Base-by-base conservation (phyloP, 2,888 invertebrate genomes). In the Pocota personata region DNA sequence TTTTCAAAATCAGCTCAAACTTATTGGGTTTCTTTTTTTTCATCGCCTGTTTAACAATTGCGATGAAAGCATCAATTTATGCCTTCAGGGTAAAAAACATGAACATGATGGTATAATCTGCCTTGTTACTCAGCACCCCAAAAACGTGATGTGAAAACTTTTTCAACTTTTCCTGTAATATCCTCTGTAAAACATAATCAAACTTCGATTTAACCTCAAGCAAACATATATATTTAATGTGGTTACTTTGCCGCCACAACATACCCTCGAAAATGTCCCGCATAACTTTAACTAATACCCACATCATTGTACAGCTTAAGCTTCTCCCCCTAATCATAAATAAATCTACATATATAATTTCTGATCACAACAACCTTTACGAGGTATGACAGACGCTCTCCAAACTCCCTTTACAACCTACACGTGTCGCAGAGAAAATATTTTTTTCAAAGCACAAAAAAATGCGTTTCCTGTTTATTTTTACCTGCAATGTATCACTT, bases 301-400 rank as follows among this genome's bases (percentile, higher is more conserved):
- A 52, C 52, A 24, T 27, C 52, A 30, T 30, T 24, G 52, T 30
- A 2, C 14, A 0, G 52, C 27, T 52, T 52, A 52, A 52, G 30
- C 12, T n/a, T 30, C 52, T 52, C 30, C 19, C 62, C 14, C 66
- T 50, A 19, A 37, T 37, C 66, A 66, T 66, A 66, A 66, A 66
- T 50, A 50, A 66, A 66, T 66, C 50, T 66, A 19, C 66, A 66
- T 66, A 19, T 50, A 66, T 66, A 66, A 66, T 66, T 66, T 66
- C 50, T 35, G 37, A 50, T 66, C 66, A 37, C 50, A 66, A 66
- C 35, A 66, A 66, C 50, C 37, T 50, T 50, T 46, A 66, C 66
- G 19, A 32, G 62, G 27, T 3, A 16, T 16, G 62, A 5, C 27
- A 35, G 8, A 7, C 24, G 8, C n/a, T 55, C 14, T 14, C 19